phyloP scores from a whole-genome alignment of 2,113 vertebrate genomes.

The Ceyx cyanopectus region DNA sequence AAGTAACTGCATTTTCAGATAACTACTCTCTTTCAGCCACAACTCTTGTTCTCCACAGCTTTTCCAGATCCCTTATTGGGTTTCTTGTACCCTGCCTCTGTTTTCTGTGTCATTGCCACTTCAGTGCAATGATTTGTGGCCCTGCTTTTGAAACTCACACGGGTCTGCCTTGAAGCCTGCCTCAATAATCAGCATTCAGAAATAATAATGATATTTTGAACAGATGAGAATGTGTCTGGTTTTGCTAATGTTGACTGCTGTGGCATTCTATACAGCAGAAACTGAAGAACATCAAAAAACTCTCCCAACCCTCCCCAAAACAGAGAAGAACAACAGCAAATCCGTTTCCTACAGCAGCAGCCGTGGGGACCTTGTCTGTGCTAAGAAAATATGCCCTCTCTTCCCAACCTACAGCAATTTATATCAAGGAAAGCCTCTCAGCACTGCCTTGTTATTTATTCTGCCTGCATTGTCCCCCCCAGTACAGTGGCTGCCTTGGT shows the following conservation, averaged over 20 bases:
- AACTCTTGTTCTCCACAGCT: not conserved
- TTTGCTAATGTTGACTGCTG: not conserved
- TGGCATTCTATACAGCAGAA: slow-evolving; percentile 1
- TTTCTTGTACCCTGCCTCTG: not conserved
- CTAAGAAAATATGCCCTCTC: slow-evolving; percentile 12
- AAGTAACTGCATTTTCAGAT: not conserved
- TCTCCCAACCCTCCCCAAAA: not conserved
- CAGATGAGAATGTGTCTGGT: not conserved
- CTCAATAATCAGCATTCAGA: slow-evolving; percentile 41
- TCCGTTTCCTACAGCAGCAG: not conserved
- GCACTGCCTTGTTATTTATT: slow-evolving; percentile 30
- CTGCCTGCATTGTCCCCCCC: not conserved
- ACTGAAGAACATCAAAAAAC: slow-evolving; percentile 27
- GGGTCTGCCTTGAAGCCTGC: not conserved
- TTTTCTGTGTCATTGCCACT: not conserved
- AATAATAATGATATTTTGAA: slow-evolving; percentile 6
- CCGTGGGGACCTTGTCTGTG: not conserved
- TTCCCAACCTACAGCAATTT: slow-evolving; percentile 13
- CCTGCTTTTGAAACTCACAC: not conserved
- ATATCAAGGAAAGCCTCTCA: slow-evolving; percentile 21
- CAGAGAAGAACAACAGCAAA: not conserved
- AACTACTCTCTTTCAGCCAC: not conserved
- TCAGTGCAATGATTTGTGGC: not conserved
- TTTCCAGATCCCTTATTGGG: not conserved
- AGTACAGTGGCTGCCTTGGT: not conserved